Evolutionary conservation across 2,888 invertebrate genomes (phyloP).

Genomic region (Phymatocera aterrima): DNA sequence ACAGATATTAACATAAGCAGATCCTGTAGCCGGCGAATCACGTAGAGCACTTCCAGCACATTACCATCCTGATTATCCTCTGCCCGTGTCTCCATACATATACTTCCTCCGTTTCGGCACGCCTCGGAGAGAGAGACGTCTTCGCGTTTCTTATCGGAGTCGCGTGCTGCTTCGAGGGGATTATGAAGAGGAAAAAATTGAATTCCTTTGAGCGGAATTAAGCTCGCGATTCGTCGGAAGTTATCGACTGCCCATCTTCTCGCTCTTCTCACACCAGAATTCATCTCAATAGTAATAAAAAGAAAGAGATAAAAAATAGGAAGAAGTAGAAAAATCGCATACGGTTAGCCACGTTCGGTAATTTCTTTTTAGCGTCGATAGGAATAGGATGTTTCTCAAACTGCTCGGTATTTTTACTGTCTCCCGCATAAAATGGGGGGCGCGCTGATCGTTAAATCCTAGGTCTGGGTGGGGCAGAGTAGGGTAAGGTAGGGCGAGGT

Average conservation of each 20-base stretch:
- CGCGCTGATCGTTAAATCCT: conserved; percentile 33
- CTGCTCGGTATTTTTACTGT: background rate
- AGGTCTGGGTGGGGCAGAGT: background rate
- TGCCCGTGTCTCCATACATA: conserved; percentile 47
- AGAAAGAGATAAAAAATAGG: no score
- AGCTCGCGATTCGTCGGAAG: no score
- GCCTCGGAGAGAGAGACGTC: background rate
- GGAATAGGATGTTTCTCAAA: background rate
- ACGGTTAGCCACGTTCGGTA: background rate
- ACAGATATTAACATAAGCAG: conserved; percentile 69
- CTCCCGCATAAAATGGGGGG: background rate
- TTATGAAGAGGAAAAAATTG: background rate
- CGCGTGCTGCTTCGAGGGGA: background rate
- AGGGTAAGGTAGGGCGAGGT: background rate
- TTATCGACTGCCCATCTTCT: no score
- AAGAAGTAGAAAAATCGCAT: no score
- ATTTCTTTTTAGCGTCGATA: background rate
- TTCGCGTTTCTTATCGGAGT: conserved; percentile 3
- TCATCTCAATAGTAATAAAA: no score
- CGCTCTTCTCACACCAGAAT: no score
- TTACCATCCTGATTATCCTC: conserved; percentile 69
- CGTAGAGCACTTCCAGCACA: conserved; percentile 65
- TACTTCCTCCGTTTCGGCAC: background rate
- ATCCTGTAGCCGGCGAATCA: conserved; percentile 66
- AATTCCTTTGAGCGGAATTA: no score